A percentile compares a stretch with the other conserved stretches of the same genome.
These are phyloP conservation scores for Agriopis marginaria DNA, from an alignment of 2,888 invertebrate genomes.

Conservation along the genomic window DNA sequence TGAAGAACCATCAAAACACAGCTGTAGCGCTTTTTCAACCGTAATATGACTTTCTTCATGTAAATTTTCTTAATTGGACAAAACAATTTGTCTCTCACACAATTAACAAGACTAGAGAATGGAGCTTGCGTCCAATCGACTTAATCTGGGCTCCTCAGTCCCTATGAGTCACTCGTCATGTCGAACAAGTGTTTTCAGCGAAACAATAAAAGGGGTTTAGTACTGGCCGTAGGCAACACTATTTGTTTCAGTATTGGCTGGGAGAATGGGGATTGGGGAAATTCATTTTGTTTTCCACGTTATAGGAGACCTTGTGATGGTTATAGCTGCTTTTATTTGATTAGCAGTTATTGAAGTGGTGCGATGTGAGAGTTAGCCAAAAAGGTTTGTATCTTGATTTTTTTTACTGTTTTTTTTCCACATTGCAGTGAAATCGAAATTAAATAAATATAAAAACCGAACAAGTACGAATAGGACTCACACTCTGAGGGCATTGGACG, in stretches of 20 bases:
- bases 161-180: conserved; percentile 27
- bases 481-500: too few relatives aligned
- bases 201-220: conserved; percentile 36
- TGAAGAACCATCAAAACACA: too few relatives aligned
- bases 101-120: background rate
- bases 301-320: conserved; percentile 11
- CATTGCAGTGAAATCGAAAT: background rate
- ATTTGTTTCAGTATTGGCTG: conserved; percentile 32
- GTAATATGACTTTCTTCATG: too few relatives aligned
- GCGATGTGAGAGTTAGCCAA: background rate
- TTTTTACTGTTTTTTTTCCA: background rate
- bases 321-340: conserved; percentile 6
- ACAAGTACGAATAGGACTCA: too few relatives aligned
- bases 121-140: conserved; percentile 2
- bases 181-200: conserved; percentile 31
- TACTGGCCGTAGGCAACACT: conserved; percentile 27
- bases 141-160: conserved; percentile 19
- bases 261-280: conserved; percentile 23
- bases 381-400: background rate
- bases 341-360: conserved; percentile 2
- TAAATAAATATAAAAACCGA: too few relatives aligned
- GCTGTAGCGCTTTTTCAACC: too few relatives aligned
- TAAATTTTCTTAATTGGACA: background rate
- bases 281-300: conserved; percentile 26
- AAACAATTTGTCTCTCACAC: background rate